Percentiles rank a stretch among this genome's conserved stretches.
These are phyloP conservation scores for Sebastolobus altivelis DNA, from an alignment of 2,797 vertebrate species.

Conservation along the genomic window DNA sequence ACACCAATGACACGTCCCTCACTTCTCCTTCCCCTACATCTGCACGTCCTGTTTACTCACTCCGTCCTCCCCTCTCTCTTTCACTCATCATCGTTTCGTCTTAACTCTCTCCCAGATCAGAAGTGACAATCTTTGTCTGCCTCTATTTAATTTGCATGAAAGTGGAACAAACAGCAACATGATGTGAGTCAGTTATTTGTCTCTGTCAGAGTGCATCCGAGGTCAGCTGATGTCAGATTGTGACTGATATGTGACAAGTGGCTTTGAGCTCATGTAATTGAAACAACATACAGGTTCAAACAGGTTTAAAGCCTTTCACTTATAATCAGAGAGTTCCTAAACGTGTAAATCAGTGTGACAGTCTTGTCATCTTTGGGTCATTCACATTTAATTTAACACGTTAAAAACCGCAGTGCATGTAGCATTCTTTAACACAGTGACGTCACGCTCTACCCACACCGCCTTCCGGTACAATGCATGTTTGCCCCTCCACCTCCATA, in stretches of 20 bases:
- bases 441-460: no score
- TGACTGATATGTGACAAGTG: background rate
- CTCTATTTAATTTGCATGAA: background rate
- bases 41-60: conserved; percentile 16
- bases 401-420: background rate
- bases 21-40: conserved; percentile 41
- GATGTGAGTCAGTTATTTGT: conserved; percentile 18
- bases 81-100: conserved; percentile 4
- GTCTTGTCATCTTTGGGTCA: conserved; percentile 5
- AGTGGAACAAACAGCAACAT: conserved; percentile 4
- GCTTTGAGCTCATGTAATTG: background rate
- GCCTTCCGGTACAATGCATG: no score
- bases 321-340: background rate
- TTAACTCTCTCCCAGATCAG: background rate
- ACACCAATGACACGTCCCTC: conserved; percentile 45
- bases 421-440: conserved; percentile 1
- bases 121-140: background rate
- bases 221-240: conserved; percentile 17
- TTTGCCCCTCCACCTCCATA: no score
- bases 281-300: background rate
- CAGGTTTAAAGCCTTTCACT: conserved; percentile 9
- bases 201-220: background rate
- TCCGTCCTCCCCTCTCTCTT: conserved; percentile 10
- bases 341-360: conserved; percentile 2
- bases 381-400: conserved; percentile 6